Evolutionary conservation across 2,113 vertebrate species (phyloP).

Genomic region (Lophochroa leadbeateri): DNA sequence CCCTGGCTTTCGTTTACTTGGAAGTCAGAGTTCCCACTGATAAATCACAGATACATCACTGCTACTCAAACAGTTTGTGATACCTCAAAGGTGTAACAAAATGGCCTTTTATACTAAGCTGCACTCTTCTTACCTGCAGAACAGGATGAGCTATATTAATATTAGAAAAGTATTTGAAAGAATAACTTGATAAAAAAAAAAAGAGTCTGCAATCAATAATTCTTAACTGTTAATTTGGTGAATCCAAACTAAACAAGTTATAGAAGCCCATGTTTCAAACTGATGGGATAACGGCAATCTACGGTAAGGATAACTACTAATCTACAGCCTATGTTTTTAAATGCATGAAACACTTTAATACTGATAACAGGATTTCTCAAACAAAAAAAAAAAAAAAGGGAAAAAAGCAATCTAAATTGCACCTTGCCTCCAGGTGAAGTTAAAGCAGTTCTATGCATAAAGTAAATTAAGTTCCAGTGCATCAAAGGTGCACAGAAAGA

Average conservation of each 20-base stretch:
- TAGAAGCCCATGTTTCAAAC: not conserved
- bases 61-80: not conserved
- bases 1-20: not conserved
- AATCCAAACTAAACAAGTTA: not conserved
- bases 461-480: slow-evolving; percentile 35
- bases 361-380: slow-evolving; percentile 22
- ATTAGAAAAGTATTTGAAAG: not conserved
- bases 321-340: not conserved
- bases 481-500: slow-evolving; percentile 42
- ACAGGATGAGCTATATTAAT: not conserved
- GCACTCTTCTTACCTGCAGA: not conserved
- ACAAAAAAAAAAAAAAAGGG: not conserved
- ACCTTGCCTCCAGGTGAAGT: slow-evolving; percentile 35
- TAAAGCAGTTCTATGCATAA: slow-evolving; percentile 17
- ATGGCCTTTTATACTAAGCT: not conserved
- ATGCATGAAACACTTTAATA: not conserved
- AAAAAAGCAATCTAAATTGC: not conserved
- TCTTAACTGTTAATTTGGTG: not conserved
- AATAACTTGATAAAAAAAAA: not conserved
- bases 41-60: not conserved
- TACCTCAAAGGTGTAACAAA: not conserved
- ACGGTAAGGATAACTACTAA: rapidly evolving
- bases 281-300: not conserved
- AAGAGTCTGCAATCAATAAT: not conserved
- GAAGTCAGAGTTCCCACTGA: not conserved